Evolutionary conservation across 2,113 vertebrate genomes (phyloP), one percentile per base, ranked within the genome.

Genomic region (Falco punctatus): DNA sequence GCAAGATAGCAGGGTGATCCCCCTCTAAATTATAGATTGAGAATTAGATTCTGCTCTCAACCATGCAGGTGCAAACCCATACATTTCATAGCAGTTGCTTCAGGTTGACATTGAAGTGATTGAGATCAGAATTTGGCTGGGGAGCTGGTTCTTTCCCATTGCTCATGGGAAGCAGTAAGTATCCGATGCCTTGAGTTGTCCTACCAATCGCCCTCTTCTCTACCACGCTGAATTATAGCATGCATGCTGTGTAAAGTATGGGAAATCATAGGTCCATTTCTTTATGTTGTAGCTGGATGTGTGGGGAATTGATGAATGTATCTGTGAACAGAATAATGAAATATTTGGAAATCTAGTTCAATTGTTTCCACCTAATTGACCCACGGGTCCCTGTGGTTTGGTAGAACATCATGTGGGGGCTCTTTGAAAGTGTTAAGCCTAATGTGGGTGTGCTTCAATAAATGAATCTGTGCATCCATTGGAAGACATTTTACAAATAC

Each of bases 1-100:
- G 52, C 52, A 57, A 89, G 49, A 66, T 54, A 79, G 5, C 65
- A 44, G 57, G 38, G 59, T 3, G 2, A 84, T 81, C 27, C n/a
- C 33, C 33, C 35, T 94, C 64, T 91, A 92, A 96, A 96, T 97
- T 92, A 91, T 89, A 87, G 40, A 75, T 71, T n/a, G 82, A 52
- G 57, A 92, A 44, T 84, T 64, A 85, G 49, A 82, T 59, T 89
- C 86, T 69, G 46, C 49, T 80, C 57, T 73, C 70, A 81, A 23
- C 24, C 44, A 11, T 6, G 27, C 57, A 86, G 65, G 30, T 92
- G 44, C 54, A 92, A 94, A 95, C 78, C 57, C 85, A 96, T 90
- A 78, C 28, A 92, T 87, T 94, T 94, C 78, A 80, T 46, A 86
- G 85, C 67, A 92, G 62, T n/a, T 73, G 78, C 62, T 91, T 65